Conservation (phyloP, 1,140 invertebrate genomes). For the Copidosoma floridanum region DNA sequence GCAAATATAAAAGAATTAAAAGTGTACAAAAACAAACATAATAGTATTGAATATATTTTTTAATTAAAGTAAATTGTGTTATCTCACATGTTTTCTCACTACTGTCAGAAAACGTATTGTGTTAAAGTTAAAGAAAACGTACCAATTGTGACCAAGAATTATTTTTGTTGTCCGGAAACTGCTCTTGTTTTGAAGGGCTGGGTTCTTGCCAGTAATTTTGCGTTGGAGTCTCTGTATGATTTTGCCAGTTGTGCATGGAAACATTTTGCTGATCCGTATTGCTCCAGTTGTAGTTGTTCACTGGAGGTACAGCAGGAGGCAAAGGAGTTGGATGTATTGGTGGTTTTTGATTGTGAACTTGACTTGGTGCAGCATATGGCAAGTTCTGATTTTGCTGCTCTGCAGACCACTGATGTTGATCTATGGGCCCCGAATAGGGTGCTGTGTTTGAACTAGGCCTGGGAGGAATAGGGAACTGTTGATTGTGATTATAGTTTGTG, state of each 20-base stretch:
- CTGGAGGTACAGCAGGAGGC: slow-evolving; percentile 9
- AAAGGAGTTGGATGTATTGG: slow-evolving; percentile 29
- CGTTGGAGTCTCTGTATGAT: slow-evolving; percentile 30
- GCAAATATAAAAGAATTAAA: no score
- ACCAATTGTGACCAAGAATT: slow-evolving; percentile 31
- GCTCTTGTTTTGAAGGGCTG: slow-evolving; percentile 27
- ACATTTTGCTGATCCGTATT: slow-evolving; percentile 23
- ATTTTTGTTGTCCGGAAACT: slow-evolving; percentile 24
- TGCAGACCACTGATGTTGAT: slow-evolving; percentile 35
- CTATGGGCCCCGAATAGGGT: slow-evolving; percentile 22
- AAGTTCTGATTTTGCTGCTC: slow-evolving; percentile 29
- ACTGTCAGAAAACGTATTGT: no score
- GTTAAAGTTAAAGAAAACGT: slow-evolving; percentile 3
- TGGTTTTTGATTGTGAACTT: slow-evolving; percentile 19
- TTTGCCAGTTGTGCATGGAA: slow-evolving; percentile 38
- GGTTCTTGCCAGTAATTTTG: slow-evolving; percentile 39
- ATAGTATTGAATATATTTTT: no score
- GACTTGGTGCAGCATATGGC: slow-evolving; percentile 10
- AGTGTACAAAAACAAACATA: no score
- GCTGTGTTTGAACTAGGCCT: slow-evolving; percentile 33
- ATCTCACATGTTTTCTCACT: no score
- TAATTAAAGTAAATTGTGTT: no score
- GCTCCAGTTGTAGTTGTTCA: slow-evolving; percentile 45
- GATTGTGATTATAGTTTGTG: slow-evolving; percentile 41
- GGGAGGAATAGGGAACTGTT: slow-evolving; percentile 35